Evolutionary conservation across 2,113 vertebrate genomes (phyloP), one percentile per base, ranked within the genome.

Genomic region (Heliornis fulica): DNA sequence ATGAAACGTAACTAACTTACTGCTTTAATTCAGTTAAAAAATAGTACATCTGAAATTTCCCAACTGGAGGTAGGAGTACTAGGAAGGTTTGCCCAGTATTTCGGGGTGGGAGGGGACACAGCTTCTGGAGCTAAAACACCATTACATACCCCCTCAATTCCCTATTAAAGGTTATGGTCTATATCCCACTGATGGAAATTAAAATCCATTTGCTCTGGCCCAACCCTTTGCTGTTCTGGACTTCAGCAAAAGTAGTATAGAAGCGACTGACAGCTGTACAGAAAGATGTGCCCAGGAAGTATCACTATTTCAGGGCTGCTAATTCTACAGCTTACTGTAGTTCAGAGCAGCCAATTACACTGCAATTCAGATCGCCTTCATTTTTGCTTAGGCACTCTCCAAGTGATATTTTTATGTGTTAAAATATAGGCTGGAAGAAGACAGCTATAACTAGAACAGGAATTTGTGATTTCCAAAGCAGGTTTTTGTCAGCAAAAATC

Each of bases 401-500:
- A 86, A 94, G 26, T 32, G 46, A 22, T 76, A 54, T 56, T 90
- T 90, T 59, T 48, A 18, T 48, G 40, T 31, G 51, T 66, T 92
- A 85, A 92, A 92, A 87, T 63, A 90, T 0, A 94, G 83, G 32
- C 63, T 94, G 43, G 21, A 94, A 83, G 46, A 95, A 36, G 36
- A 78, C 25, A 91, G 57, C 41, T 77, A 31, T 22, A 72, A 76
- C 92, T 85, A 80, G 43, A 90, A 91, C 28, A 79, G 25, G 45
- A 89, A 89, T 93, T 90, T 80, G 48, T 36, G 82, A 59, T 70
- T 91, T 84, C 51, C 76, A 72, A 83, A 93, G 76, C 31, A 90
- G 31, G 28, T 75, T 89, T 93, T 94, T 87, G 64, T 86, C 91
- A 94, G 84, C 84, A 95, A 94, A 95, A 96, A 79, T 40, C 70